These are phyloP conservation scores for Smittia aterrima DNA, from an alignment of 2,888 invertebrate species.

Conservation along the genomic window DNA sequence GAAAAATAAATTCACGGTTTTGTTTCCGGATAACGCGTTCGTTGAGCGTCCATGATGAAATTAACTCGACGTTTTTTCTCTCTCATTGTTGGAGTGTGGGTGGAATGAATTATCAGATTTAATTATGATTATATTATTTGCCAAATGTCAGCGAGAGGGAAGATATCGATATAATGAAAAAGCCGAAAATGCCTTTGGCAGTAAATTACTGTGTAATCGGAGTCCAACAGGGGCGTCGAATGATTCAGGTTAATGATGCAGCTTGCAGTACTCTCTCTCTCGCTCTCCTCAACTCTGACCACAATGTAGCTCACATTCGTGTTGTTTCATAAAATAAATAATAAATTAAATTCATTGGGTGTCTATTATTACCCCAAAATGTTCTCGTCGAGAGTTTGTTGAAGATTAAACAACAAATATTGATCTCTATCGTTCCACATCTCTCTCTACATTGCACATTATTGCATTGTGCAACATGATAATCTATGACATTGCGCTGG, in stretches of 20 bases:
- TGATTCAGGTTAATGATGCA: background rate
- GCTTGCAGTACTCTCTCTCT: background rate
- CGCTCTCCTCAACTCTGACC: background rate
- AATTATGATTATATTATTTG: constrained; percentile 32
- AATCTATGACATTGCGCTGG: background rate
- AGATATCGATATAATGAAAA: constrained; percentile 27
- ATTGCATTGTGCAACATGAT: background rate
- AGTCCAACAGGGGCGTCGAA: background rate
- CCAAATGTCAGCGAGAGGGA: constrained; percentile 32
- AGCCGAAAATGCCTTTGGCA: constrained; percentile 19
- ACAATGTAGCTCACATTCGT: background rate
- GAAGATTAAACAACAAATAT: background rate
- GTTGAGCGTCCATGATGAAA: background rate
- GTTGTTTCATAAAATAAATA: constrained; percentile 31
- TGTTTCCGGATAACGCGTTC: background rate
- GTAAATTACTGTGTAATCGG: constrained; percentile 25
- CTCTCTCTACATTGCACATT: background rate
- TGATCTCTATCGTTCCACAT: background rate
- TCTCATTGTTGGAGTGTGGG: background rate
- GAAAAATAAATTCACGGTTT: background rate
- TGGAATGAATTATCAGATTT: background rate
- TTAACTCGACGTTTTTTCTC: background rate
- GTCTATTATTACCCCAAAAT: constrained; percentile 14
- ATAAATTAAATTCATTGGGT: constrained; percentile 21
- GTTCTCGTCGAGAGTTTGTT: background rate